Conservation (phyloP, 1,140 invertebrate species). For the Aphelenchoides avenae region DNA sequence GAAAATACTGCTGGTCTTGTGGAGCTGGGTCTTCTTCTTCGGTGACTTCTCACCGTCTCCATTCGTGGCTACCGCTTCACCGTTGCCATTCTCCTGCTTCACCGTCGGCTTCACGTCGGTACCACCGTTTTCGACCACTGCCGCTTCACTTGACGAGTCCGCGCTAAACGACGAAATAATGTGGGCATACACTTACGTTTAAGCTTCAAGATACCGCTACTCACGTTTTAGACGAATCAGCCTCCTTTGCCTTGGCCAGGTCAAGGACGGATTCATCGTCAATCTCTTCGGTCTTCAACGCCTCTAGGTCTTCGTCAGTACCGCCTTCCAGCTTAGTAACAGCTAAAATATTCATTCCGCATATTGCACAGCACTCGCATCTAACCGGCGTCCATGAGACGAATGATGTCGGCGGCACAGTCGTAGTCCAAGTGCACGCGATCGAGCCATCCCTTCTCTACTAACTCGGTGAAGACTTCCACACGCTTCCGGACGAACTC, state of each 20-base stretch:
- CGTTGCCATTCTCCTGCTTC: constrained; percentile 21
- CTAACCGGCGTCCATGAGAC: constrained; percentile 71
- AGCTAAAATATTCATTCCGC: constrained; percentile 62
- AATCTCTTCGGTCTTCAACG: constrained; percentile 67
- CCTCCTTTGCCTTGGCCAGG: constrained; percentile 36
- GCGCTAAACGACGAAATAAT: not conserved
- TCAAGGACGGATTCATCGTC: constrained; percentile 56
- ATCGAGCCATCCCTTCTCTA: constrained; percentile 71
- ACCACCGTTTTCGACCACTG: constrained; percentile 2
- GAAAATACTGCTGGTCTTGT: constrained; percentile 94
- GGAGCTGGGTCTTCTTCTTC: constrained; percentile 61
- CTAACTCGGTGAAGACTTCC: constrained; percentile 80
- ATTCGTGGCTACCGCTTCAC: constrained; percentile 13
- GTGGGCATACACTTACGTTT: not conserved
- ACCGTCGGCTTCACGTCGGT: not conserved
- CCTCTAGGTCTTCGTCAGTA: constrained; percentile 74
- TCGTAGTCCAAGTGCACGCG: constrained; percentile 78
- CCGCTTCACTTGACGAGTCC: constrained; percentile 4
- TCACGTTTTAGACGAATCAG: constrained; percentile 23
- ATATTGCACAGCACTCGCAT: not conserved
- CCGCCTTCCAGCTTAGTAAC: constrained; percentile 96
- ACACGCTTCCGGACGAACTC: constrained; percentile 79
- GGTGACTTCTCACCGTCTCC: constrained; percentile 20
- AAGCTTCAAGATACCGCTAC: too few relatives aligned
- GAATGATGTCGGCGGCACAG: constrained; percentile 77